These are phyloP conservation scores for Strigamia crassipes DNA, from an alignment of 2,888 invertebrate genomes.

Conservation along the genomic window DNA sequence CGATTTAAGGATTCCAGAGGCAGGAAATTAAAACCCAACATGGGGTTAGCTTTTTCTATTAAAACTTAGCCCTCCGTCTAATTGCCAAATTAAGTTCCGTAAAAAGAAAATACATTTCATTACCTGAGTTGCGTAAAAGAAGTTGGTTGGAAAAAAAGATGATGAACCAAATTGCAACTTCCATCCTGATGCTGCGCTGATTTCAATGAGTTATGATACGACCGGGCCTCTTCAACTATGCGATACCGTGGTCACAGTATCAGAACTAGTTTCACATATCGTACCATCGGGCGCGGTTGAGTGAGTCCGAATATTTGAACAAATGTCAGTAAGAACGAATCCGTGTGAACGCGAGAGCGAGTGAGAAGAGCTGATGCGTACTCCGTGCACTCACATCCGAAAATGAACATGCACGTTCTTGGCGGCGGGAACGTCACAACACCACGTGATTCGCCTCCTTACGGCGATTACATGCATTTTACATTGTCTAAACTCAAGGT, in stretches of 20 bases:
- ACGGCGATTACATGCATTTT: conserved; percentile 22
- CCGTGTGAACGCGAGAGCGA: not conserved
- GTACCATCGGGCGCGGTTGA: not conserved
- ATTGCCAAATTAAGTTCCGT: not conserved
- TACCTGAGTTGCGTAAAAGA: not conserved
- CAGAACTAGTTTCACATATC: not conserved
- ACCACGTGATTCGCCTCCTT: conserved; percentile 38
- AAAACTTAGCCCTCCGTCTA: not conserved
- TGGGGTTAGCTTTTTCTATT: not conserved
- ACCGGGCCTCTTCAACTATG: not conserved
- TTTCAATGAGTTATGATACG: not conserved
- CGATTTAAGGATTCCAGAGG: not conserved
- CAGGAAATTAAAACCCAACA: conserved; percentile 21
- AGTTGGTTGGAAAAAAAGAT: not conserved
- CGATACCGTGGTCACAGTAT: not conserved
- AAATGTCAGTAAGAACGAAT: not conserved
- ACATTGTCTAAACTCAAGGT: not conserved
- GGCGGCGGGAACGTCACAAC: not conserved
- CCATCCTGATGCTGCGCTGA: conserved; percentile 10
- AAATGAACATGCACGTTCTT: conserved; percentile 20
- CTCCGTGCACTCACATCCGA: conserved; percentile 35
- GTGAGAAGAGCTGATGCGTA: conserved; percentile 29
- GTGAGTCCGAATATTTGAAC: not conserved
- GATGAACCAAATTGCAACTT: not conserved
- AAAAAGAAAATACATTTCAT: not conserved